Conservation (phyloP, 2,113 vertebrate genomes). For the Pardalotus punctatus region DNA sequence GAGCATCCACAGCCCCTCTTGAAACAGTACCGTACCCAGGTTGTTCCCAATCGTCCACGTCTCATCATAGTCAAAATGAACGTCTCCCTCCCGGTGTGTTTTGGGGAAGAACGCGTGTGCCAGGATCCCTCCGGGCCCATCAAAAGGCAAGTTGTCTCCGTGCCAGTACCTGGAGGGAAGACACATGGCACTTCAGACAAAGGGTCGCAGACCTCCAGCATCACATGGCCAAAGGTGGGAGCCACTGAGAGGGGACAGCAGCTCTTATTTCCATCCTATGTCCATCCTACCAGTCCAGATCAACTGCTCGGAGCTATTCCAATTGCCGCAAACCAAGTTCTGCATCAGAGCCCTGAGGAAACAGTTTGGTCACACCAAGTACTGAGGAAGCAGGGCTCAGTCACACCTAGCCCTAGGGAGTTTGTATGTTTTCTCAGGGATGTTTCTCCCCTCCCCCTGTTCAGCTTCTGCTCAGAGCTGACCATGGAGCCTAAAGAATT, state of each 20-base stretch:
- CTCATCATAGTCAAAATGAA: constrained; percentile 96
- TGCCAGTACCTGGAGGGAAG: constrained; percentile 86
- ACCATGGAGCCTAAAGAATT: background rate
- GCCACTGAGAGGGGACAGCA: background rate
- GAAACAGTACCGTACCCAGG: constrained; percentile 77
- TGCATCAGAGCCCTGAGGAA: background rate
- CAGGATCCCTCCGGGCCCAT: constrained; percentile 90
- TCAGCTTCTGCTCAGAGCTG: background rate
- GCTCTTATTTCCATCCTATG: background rate
- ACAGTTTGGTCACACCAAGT: background rate
- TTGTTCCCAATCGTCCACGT: constrained; percentile 89
- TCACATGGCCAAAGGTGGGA: background rate
- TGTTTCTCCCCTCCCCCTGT: background rate
- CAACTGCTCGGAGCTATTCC: background rate
- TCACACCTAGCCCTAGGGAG: background rate
- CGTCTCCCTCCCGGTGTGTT: constrained; percentile 88
- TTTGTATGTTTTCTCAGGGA: background rate
- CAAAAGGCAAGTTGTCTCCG: constrained; percentile 91
- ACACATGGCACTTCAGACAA: background rate
- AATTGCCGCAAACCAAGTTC: background rate
- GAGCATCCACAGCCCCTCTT: background rate
- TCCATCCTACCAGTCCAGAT: background rate
- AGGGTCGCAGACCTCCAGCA: accelerated
- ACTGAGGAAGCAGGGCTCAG: background rate
- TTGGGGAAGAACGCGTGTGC: constrained; percentile 94